Evolutionary conservation across 2,797 vertebrate species (phyloP).

Genomic region (Dendrocincla tyrannina): DNA sequence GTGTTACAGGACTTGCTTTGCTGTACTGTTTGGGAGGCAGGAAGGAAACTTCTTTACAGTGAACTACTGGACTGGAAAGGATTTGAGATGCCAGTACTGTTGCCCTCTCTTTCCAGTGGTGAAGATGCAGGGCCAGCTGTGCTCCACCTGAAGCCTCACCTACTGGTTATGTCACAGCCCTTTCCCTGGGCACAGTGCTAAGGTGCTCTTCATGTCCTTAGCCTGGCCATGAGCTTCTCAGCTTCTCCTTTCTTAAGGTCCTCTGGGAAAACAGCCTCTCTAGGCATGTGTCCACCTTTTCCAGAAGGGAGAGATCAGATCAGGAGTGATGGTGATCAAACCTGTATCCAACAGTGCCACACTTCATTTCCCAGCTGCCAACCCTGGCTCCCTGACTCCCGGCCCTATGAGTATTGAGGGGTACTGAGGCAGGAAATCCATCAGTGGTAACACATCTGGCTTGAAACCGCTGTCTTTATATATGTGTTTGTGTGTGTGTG

Average conservation of each 20-base stretch:
- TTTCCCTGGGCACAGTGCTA: not conserved
- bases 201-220: not conserved
- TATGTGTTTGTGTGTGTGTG: accelerated
- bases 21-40: not conserved
- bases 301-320: not conserved
- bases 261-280: not conserved
- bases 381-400: not conserved
- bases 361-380: not conserved
- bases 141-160: not conserved
- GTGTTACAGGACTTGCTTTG: not conserved
- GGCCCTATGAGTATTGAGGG: not conserved
- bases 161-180: not conserved
- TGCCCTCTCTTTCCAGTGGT: not conserved
- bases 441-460: not conserved
- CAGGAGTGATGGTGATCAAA: not conserved
- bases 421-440: not conserved
- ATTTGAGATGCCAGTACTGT: not conserved
- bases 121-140: not conserved
- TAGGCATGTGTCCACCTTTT: not conserved
- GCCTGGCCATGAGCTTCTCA: not conserved
- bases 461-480: not conserved
- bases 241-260: not conserved
- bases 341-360: not conserved
- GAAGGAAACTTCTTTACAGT: not conserved
- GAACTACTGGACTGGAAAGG: not conserved